Conservation (phyloP, 35 echinoderm and acorn worm species). For the Holothuria glaberrima region DNA sequence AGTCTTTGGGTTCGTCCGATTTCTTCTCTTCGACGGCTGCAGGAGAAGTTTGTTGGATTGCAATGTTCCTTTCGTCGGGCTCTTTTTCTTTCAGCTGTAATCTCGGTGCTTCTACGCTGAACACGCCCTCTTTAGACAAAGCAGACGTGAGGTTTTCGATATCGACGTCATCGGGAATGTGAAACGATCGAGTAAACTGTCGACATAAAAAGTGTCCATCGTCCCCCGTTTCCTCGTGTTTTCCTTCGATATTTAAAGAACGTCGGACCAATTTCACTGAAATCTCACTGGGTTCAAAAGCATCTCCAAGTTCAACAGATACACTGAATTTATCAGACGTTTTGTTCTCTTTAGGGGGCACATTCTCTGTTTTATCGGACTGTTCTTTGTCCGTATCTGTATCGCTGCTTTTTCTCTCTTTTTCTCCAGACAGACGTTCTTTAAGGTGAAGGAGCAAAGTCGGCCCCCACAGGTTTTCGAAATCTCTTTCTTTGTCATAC, state of each 20-base stretch:
- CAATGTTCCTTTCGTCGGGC: neutral
- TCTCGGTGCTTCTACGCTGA: conserved; percentile 12
- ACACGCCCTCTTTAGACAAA: conserved; percentile 2
- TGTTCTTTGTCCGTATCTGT: too few relatives aligned
- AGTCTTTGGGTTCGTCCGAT: neutral
- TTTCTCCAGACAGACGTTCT: too few relatives aligned
- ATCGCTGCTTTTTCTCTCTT: too few relatives aligned
- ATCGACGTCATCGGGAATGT: neutral
- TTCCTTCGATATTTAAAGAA: neutral
- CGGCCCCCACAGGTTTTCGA: too few relatives aligned
- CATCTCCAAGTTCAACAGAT: conserved; percentile 5
- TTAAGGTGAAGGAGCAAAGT: too few relatives aligned
- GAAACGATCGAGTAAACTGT: conserved; percentile 11
- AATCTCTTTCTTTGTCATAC: too few relatives aligned
- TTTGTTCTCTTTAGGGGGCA: neutral
- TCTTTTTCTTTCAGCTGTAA: neutral
- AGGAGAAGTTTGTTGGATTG: neutral
- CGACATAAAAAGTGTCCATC: neutral
- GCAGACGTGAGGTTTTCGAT: conserved; percentile 9
- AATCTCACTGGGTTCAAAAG: conserved; percentile 12
- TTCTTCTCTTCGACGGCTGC: neutral
- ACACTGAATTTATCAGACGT: neutral
- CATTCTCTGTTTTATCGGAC: neutral
- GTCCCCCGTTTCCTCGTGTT: conserved; percentile 14
- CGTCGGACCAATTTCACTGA: conserved; percentile 10